Percentiles rank a stretch among this genome's conserved stretches.
Evolutionary conservation across 2,797 vertebrate genomes (phyloP).

Genomic region (Bradypodion pumilum): DNA sequence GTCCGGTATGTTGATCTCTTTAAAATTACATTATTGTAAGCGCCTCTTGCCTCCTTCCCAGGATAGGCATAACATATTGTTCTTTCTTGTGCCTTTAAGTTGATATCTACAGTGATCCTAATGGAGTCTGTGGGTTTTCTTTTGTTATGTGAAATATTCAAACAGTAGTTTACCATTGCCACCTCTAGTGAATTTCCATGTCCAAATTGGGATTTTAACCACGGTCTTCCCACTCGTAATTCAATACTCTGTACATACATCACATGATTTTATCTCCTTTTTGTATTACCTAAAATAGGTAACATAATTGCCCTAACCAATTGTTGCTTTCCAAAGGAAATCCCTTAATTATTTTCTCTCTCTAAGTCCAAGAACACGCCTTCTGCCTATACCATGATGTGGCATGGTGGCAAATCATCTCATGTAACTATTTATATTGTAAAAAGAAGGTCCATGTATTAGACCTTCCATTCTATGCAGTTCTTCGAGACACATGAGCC

Average conservation of each 20-base stretch:
- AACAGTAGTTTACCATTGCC: too few relatives aligned
- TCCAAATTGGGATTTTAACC: too few relatives aligned
- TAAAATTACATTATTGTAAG: not conserved
- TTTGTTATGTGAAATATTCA: too few relatives aligned
- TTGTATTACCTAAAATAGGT: not conserved
- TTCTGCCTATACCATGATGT: not conserved
- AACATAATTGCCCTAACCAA: not conserved
- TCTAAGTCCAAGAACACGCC: not conserved
- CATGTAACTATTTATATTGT: not conserved
- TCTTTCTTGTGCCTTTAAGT: too few relatives aligned
- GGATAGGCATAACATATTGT: not conserved
- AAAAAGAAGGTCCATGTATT: not conserved
- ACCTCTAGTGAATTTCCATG: too few relatives aligned
- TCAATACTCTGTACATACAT: too few relatives aligned
- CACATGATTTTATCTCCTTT: not conserved
- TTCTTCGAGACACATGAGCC: not conserved
- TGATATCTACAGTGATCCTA: too few relatives aligned
- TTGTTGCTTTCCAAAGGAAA: not conserved
- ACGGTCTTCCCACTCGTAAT: too few relatives aligned
- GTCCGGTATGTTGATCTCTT: not conserved
- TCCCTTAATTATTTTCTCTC: not conserved
- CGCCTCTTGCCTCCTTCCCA: not conserved
- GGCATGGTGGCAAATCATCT: too few relatives aligned
- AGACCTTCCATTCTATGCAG: not conserved
- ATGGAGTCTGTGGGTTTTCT: too few relatives aligned